Conservation (phyloP, 2,888 invertebrate genomes). For the Leptopilina syphax region DNA sequence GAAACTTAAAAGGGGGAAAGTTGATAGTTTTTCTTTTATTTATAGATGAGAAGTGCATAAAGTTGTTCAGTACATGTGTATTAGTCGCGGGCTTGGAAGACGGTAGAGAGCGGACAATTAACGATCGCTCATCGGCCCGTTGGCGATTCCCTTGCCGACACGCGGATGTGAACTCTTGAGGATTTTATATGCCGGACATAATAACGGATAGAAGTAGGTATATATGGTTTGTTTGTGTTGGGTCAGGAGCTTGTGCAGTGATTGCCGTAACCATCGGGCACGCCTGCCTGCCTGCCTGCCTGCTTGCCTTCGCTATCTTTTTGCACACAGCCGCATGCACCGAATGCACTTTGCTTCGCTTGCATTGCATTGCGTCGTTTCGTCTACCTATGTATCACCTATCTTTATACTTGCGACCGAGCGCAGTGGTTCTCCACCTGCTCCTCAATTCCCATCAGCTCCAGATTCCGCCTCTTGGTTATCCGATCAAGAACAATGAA, state of each 20-base stretch:
- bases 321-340: slow-evolving; percentile 60
- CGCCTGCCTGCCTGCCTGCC: slow-evolving; percentile 53
- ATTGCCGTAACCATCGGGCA: slow-evolving; percentile 66
- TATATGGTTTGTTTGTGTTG: slow-evolving; percentile 67
- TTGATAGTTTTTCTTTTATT: neutral
- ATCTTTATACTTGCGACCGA: slow-evolving; percentile 47
- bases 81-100: neutral
- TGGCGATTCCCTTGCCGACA: slow-evolving; percentile 41
- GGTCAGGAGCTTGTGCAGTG: slow-evolving; percentile 70
- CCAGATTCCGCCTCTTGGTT: neutral
- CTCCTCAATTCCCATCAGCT: neutral
- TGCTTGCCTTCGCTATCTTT: slow-evolving; percentile 61
- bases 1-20: slow-evolving; percentile 19
- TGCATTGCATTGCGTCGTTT: slow-evolving; percentile 58
- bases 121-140: slow-evolving; percentile 37
- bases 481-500: slow-evolving; percentile 33
- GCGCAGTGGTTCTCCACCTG: slow-evolving; percentile 47
- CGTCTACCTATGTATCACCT: slow-evolving; percentile 52
- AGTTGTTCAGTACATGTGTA: neutral
- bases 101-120: slow-evolving; percentile 25
- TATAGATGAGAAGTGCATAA: neutral
- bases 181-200: slow-evolving; percentile 66
- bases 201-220: slow-evolving; percentile 64
- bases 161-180: slow-evolving; percentile 52
- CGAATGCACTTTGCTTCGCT: slow-evolving; percentile 65